Base-by-base conservation (phyloP, 2,888 invertebrate species). In the Eupsilia transversa region DNA sequence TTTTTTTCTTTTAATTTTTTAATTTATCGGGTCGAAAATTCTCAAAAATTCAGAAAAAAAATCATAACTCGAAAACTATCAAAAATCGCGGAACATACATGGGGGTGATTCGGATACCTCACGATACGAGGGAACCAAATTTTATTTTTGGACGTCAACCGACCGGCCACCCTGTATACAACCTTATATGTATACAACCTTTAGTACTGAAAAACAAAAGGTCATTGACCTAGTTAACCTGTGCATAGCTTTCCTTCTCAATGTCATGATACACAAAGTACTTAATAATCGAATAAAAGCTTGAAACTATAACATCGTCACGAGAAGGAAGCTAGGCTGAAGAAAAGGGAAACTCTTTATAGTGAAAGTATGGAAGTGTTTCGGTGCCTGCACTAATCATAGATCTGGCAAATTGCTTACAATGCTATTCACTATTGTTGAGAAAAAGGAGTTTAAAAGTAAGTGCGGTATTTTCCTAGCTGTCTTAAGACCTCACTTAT, bases 361-460 rank as follows among this genome's bases (percentile, higher is more conserved):
- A 89, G 93, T 89, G 93, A 93, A 93, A 93, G 93, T 89, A 57
- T 88, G 87, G 89, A 91, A 90, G 86, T 90, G 91, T 89, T 89
- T 89, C 89, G 89, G 88, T 91, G 77, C 69, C 73, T 88, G 89
- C 89, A 86, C 89, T 88, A 80, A 74, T 83, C 82, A 86, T 76
- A 87, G 82, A 86, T 84, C 79, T 69, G 46, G 71, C 54, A 79
- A 77, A 83, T 77, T 71, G 56, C 35, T 63, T 20, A 69, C 66
- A 76, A 68, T 74, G 46, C 23, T 75, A 61, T 70, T 72, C 61
- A 49, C 43, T 65, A 73, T 73, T 70, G 74, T 78, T 67, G 43
- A 67, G 33, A 60, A 72, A 68, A 74, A 72, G 14, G 30, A 23
- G 49, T 72, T 41, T 52, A 17, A 27, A 41, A 30, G 7, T 38